Conservation (phyloP, 1,140 invertebrate genomes). For the Pogonognathellus flavescens region DNA sequence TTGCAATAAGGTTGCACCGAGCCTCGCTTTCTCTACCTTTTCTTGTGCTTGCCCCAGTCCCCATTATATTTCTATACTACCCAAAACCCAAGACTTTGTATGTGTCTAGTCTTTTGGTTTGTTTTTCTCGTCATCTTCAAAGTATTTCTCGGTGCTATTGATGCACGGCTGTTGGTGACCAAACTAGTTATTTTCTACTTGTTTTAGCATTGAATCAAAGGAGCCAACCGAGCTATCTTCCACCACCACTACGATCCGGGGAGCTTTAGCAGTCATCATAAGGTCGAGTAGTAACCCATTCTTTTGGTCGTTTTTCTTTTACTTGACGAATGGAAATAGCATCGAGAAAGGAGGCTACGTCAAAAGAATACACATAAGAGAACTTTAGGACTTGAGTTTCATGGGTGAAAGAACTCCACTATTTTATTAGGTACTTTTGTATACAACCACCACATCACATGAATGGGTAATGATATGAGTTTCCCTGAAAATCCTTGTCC, state of each 20-base stretch:
- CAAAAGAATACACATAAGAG: neutral
- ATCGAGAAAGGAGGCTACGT: neutral
- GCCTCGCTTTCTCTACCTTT: no score
- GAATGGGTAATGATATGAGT: slow-evolving; percentile 44
- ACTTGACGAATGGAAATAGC: slow-evolving; percentile 12
- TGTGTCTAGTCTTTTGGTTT: neutral
- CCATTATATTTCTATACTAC: no score
- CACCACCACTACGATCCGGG: neutral
- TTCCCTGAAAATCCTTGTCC: slow-evolving; percentile 38
- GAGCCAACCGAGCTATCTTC: neutral
- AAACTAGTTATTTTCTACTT: slow-evolving; percentile 41
- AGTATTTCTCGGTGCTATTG: neutral
- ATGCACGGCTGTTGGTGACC: neutral
- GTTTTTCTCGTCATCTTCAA: slow-evolving; percentile 11
- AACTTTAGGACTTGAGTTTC: slow-evolving; percentile 25
- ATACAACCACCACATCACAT: slow-evolving; percentile 42
- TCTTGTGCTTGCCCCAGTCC: no score
- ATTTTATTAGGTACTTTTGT: slow-evolving; percentile 32
- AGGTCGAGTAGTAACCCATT: neutral
- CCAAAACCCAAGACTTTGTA: neutral
- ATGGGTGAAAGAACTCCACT: slow-evolving; percentile 41
- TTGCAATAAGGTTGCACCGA: neutral
- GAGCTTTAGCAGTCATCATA: neutral
- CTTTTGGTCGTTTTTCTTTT: neutral
- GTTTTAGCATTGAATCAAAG: slow-evolving; percentile 31